phyloP scores from a whole-genome alignment of 2,888 invertebrate genomes.

The Noctua pronuba region DNA sequence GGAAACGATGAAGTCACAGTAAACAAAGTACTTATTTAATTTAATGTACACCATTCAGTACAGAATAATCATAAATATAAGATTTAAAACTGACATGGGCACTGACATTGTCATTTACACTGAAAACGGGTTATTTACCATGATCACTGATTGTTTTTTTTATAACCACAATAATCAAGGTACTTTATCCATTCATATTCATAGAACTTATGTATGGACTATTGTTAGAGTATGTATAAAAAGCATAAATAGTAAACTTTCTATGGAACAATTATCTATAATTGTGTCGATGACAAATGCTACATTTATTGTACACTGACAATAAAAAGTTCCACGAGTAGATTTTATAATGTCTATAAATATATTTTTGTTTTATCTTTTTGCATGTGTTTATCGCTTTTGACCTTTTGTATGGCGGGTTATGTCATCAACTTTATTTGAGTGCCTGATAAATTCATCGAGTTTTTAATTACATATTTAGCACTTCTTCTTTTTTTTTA shows the following conservation, averaged over 20 bases:
- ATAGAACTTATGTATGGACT: conserved; percentile 3
- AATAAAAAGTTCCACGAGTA: not conserved
- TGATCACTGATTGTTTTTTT: no score
- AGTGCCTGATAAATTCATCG: conserved; percentile 24
- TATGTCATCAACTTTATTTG: conserved; percentile 22
- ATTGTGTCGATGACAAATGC: not conserved
- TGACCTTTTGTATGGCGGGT: conserved; percentile 37
- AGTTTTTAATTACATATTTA: conserved; percentile 5
- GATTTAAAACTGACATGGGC: no score
- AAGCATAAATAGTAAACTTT: conserved; percentile 22
- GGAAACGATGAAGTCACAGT: conserved; percentile 43
- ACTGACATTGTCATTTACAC: no score
- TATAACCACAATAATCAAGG: conserved; percentile 19
- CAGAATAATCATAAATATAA: conserved; percentile 18
- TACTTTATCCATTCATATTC: conserved; percentile 25
- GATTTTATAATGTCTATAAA: conserved; percentile 36
- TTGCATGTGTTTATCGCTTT: conserved; percentile 1
- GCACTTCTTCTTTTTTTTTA: no score
- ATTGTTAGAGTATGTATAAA: conserved; percentile 38
- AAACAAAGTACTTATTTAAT: conserved; percentile 38
- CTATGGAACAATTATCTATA: conserved; percentile 23
- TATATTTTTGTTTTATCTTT: conserved; percentile 19
- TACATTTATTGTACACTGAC: not conserved
- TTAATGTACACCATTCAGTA: conserved; percentile 19
- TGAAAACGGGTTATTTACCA: no score